A percentile compares a stretch with the other conserved stretches of the same genome.
Evolutionary conservation across 1,140 invertebrate species (phyloP).

Genomic region (Hetaerina americana): DNA sequence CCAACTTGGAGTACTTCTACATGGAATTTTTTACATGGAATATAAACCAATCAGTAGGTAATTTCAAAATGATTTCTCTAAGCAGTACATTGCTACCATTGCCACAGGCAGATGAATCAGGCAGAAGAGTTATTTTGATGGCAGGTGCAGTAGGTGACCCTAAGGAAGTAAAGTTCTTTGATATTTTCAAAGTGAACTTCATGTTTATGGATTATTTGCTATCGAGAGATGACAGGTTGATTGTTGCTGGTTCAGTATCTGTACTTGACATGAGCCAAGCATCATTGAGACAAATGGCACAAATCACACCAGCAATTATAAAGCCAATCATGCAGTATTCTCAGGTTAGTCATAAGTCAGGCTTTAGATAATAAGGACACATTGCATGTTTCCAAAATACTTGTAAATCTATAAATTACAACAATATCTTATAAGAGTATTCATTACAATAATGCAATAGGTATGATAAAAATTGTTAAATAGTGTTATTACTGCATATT

Average conservation of each 20-base stretch:
- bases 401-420: too few species aligned
- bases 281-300: slow-evolving; percentile 17
- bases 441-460: too few species aligned
- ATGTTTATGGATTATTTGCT: slow-evolving; percentile 33
- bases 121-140: slow-evolving; percentile 35
- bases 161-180: slow-evolving; percentile 18
- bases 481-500: too few species aligned
- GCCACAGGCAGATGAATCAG: slow-evolving; percentile 26
- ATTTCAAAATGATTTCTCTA: not conserved
- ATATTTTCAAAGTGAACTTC: slow-evolving; percentile 28
- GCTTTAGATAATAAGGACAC: too few species aligned
- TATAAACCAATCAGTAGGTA: too few species aligned
- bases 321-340: slow-evolving; percentile 22
- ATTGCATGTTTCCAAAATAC: too few species aligned
- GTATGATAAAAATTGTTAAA: too few species aligned
- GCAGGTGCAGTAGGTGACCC: slow-evolving; percentile 33
- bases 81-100: slow-evolving; percentile 21
- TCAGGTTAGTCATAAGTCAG: slow-evolving; percentile 16
- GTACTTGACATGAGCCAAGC: slow-evolving; percentile 19
- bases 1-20: not conserved
- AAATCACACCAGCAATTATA: slow-evolving; percentile 18
- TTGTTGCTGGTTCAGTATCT: slow-evolving; percentile 17
- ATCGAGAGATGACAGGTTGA: slow-evolving; percentile 28
- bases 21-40: too few species aligned
- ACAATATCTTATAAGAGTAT: too few species aligned